phyloP scores from a whole-genome alignment of 2,797 vertebrate genomes.

The Sparidentex hasta region DNA sequence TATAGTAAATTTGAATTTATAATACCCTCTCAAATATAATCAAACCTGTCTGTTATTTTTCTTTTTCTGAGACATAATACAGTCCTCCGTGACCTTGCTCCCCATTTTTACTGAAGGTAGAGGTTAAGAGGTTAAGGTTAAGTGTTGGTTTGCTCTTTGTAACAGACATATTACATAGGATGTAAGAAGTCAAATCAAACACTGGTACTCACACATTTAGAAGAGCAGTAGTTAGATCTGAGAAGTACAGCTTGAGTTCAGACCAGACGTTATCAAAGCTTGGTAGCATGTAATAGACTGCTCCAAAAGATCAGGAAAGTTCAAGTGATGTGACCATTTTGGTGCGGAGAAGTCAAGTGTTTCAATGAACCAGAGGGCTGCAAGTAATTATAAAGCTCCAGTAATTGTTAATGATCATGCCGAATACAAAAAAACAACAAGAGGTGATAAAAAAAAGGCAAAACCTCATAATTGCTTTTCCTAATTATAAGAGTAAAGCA shows the following conservation, averaged over 20 bases:
- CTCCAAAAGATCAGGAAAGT: neutral
- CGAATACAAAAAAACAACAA: slow-evolving; percentile 17
- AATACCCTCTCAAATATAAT: neutral
- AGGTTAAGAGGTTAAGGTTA: no score
- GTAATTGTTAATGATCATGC: slow-evolving; percentile 20
- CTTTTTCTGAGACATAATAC: neutral
- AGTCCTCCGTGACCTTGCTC: neutral
- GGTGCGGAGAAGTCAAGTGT: slow-evolving; percentile 18
- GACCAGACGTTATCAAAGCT: neutral
- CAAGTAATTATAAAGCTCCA: slow-evolving; percentile 28
- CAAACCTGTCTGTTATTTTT: neutral
- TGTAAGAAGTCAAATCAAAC: neutral
- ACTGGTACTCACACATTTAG: neutral
- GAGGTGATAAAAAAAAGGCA: slow-evolving; percentile 44
- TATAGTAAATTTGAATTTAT: neutral
- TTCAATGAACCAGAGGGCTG: slow-evolving; percentile 18
- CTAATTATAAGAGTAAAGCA: slow-evolving; percentile 69
- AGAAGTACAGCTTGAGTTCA: neutral
- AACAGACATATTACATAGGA: neutral
- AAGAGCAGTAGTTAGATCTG: neutral
- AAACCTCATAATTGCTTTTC: slow-evolving; percentile 65
- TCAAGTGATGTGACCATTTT: neutral
- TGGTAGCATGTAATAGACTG: neutral
- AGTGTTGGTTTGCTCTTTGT: slow-evolving; percentile 5
- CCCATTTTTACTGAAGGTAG: neutral